Evolutionary conservation across 30 jellyfish, hydroid and myxozoan genomes (phyloP).

Genomic region (Hydractinia symbiolongicarpus): DNA sequence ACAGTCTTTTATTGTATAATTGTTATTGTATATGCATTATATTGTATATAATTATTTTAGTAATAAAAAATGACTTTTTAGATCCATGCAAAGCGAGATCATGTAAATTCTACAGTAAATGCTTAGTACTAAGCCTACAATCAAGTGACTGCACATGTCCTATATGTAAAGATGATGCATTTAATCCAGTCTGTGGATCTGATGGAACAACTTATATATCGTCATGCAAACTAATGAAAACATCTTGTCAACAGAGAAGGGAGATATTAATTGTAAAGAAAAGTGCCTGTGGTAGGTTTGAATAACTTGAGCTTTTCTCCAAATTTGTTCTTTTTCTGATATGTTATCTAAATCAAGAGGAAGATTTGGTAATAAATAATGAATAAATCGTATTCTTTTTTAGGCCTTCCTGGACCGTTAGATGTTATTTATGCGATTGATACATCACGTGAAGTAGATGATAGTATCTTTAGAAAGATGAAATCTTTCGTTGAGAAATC

Average conservation of each 20-base stretch:
- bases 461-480: neutral
- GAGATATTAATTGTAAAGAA: conserved; percentile 34
- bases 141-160: conserved; percentile 65
- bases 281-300: conserved; percentile 58
- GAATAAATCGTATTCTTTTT: neutral
- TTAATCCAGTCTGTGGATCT: conserved; percentile 55
- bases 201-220: conserved; percentile 61
- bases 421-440: conserved; percentile 43
- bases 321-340: too few relatives aligned
- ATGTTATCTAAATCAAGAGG: too few relatives aligned
- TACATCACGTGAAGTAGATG: conserved; percentile 29
- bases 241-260: conserved; percentile 38
- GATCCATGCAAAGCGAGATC: neutral
- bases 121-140: conserved; percentile 22
- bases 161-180: conserved; percentile 22
- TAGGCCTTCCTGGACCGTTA: conserved; percentile 43
- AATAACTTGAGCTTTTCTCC: neutral
- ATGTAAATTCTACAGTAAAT: neutral
- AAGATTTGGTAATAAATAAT: too few relatives aligned
- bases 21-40: neutral
- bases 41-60: neutral
- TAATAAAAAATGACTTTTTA: neutral
- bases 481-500: neutral
- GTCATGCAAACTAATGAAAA: conserved; percentile 34
- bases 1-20: neutral